These are phyloP conservation scores for Trichechus manatus DNA, from an alignment of 2,113 vertebrate species.

Conservation along the genomic window DNA sequence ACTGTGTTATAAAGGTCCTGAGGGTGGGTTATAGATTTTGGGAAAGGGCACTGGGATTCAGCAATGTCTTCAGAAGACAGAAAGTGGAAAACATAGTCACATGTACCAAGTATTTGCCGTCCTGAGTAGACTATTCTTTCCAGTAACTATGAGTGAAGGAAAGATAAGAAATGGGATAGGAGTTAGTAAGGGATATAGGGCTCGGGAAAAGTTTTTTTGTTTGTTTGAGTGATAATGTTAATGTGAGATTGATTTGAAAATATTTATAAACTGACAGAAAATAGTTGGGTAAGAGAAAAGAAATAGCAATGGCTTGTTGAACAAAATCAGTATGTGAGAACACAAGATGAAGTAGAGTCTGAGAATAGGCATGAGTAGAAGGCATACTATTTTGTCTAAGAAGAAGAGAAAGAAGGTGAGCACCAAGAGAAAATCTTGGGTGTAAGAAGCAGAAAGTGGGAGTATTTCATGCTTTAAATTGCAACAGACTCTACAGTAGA, in stretches of 20 bases:
- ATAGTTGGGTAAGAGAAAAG: conserved; percentile 2
- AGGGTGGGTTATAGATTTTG: neutral
- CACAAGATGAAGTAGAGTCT: neutral
- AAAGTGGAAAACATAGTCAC: neutral
- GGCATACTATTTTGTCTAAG: neutral
- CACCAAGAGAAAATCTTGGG: neutral
- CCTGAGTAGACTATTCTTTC: neutral
- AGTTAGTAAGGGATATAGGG: neutral
- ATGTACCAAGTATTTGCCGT: neutral
- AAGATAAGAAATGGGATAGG: neutral
- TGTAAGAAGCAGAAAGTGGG: neutral
- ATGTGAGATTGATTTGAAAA: neutral
- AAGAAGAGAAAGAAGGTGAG: neutral
- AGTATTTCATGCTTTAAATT: neutral
- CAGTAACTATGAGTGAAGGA: neutral
- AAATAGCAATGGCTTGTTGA: neutral
- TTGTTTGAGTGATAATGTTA: neutral
- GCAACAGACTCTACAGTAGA: neutral
- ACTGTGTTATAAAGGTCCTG: neutral
- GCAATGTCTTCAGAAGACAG: neutral
- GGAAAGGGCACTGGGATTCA: neutral
- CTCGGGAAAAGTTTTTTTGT: neutral
- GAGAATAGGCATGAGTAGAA: neutral
- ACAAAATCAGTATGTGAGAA: neutral
- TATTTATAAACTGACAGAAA: neutral